Percentiles rank a stretch among this genome's conserved stretches.
phyloP scores from a whole-genome alignment of 2,113 vertebrate genomes.

The Pongo abelii region DNA sequence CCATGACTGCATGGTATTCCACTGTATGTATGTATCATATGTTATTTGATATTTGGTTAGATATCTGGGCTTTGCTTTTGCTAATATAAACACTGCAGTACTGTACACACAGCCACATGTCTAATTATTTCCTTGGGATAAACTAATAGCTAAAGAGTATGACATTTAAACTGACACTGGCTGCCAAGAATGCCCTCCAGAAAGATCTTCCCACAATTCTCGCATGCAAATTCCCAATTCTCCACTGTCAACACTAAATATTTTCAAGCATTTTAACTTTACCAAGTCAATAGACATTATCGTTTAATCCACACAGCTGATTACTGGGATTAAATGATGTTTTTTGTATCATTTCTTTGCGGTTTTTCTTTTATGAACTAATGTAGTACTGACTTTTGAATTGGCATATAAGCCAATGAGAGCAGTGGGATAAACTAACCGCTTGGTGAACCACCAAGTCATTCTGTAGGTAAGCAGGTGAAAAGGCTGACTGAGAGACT shows the following conservation, averaged over 20 bases:
- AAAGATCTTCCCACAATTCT: not conserved
- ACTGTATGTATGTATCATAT: not conserved
- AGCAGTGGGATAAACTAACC: not conserved
- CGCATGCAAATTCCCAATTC: not conserved
- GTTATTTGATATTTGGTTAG: conserved; percentile 8
- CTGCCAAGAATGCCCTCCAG: not conserved
- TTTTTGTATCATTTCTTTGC: not conserved
- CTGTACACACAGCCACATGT: not conserved
- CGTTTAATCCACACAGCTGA: not conserved
- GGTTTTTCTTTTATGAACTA: conserved; percentile 13
- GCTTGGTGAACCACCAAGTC: not conserved
- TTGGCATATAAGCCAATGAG: not conserved
- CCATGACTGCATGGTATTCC: not conserved
- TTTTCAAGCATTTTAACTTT: not conserved
- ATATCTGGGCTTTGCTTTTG: not conserved
- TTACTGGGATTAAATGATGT: not conserved
- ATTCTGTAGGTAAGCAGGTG: not conserved
- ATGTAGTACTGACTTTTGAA: not conserved
- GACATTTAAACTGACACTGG: not conserved
- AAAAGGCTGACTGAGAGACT: not conserved
- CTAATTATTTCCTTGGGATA: conserved; percentile 29
- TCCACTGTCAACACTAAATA: not conserved
- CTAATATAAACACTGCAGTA: not conserved
- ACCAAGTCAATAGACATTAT: not conserved
- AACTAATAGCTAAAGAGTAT: not conserved